Base-by-base conservation (phyloP, 2,888 invertebrate genomes). In the Byasa hedistus region DNA sequence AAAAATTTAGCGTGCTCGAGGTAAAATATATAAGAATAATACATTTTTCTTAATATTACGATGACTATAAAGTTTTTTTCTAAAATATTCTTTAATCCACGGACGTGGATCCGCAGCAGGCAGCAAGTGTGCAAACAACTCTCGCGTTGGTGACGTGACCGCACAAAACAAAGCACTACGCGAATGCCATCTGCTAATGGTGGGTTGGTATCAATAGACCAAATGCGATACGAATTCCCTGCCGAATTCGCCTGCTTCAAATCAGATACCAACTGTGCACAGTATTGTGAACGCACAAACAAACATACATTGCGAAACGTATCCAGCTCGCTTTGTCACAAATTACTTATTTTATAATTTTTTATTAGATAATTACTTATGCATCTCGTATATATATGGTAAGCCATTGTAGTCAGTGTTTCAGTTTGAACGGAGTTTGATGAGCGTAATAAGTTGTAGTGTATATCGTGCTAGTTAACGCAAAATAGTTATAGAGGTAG, bases 171-270 rank as follows among this genome's bases (percentile, higher is more conserved):
- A 39, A 7, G 39, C 52, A 21, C 22, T 48, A 21, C 36, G 32
- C 52, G 48, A 64, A 64, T 64, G 58, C 58, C 52, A 52, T 64
- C 21, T 64, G 58, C 58, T 64, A 64, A 64, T 58, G 64, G 64
- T 39, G 39, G 19, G 39, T 39, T 51, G 51, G 58, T 54, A 64
- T 58, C 52, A 64, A 64, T 58, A 58, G 64, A 15, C 39, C 23
- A 39, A 64, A 64, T 52, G 39, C 58, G 64, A 24, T 23, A 24
- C 23, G 58, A 27, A 63, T 57, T 32, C 23, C 36, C 23, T 10
- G 19, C 27, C 51, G 48, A 57, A 57, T 60, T 54, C 32, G 52
- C 24, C 52, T 58, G 39, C 48, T 48, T 19, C 57, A 57, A 64
- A 64, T 64, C 57, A 27, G 57, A 63, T 57, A 57, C 27, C 63